These are phyloP conservation scores for Valencia hispanica DNA, from an alignment of 2,797 vertebrate genomes.

Conservation along the genomic window DNA sequence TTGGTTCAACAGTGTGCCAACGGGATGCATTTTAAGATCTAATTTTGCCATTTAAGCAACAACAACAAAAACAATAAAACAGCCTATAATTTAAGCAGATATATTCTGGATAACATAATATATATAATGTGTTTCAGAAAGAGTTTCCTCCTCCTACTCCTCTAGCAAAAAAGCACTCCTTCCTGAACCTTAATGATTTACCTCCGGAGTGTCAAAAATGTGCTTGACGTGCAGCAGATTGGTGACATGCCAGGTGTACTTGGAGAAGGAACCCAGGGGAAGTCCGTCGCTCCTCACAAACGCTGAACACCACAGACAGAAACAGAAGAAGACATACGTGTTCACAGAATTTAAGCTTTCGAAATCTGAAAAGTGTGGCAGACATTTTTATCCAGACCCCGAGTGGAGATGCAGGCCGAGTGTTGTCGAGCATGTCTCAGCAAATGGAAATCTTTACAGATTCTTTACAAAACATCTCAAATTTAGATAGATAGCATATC, in stretches of 20 bases:
- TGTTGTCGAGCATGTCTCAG: too few relatives aligned
- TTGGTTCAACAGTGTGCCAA: not conserved
- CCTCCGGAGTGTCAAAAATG: conserved; percentile 92
- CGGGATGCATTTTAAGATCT: not conserved
- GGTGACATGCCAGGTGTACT: conserved; percentile 95
- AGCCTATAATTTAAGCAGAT: not conserved
- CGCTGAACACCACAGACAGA: conserved; percentile 67
- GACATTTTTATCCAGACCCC: not conserved
- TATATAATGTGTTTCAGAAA: not conserved
- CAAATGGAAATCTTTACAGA: too few relatives aligned
- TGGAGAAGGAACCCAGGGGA: conserved; percentile 88
- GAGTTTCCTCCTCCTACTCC: not conserved
- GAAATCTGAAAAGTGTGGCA: not conserved
- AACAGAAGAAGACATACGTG: not conserved
- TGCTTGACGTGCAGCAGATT: conserved; percentile 89
- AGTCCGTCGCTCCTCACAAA: conserved; percentile 86
- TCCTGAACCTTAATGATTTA: conserved; percentile 39
- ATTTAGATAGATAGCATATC: not conserved
- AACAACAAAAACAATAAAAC: not conserved
- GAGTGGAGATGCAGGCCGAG: too few relatives aligned
- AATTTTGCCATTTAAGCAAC: not conserved
- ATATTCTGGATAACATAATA: not conserved
- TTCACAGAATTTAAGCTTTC: not conserved
- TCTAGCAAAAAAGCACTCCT: not conserved
- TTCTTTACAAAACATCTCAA: too few relatives aligned